Conservation (phyloP, 2,888 invertebrate genomes). For the Synergus umbraculus region DNA sequence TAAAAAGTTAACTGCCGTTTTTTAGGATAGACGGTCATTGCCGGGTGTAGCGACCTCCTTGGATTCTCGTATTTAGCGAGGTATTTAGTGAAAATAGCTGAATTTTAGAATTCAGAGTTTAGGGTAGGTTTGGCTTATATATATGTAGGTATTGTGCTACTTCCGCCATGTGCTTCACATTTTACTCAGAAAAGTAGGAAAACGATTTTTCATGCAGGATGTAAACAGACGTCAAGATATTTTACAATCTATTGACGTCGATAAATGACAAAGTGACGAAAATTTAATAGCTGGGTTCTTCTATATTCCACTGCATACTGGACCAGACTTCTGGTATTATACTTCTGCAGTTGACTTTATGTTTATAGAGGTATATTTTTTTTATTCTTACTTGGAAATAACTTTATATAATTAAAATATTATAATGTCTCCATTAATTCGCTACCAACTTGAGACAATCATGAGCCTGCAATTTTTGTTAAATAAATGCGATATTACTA, state of each 20-base stretch:
- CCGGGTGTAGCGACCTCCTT: not conserved
- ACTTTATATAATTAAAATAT: not conserved
- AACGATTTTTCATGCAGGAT: conserved; percentile 60
- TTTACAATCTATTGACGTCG: conserved; percentile 37
- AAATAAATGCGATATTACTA: not conserved
- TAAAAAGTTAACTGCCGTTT: too few relatives aligned
- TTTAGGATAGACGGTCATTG: not conserved
- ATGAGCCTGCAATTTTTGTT: not conserved
- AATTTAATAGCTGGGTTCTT: conserved; percentile 25
- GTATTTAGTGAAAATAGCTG: conserved; percentile 22
- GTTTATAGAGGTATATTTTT: not conserved
- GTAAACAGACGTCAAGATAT: conserved; percentile 55
- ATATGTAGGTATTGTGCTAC: conserved; percentile 43
- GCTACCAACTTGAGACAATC: not conserved
- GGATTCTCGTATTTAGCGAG: not conserved
- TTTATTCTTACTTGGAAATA: not conserved
- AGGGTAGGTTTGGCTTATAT: conserved; percentile 22
- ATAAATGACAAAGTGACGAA: conserved; percentile 7
- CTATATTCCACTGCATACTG: not conserved
- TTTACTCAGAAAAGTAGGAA: conserved; percentile 52
- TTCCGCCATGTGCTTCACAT: conserved; percentile 66
- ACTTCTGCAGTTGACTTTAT: not conserved
- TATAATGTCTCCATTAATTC: not conserved
- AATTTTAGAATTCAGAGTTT: conserved; percentile 22
- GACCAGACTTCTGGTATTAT: not conserved